Conservation (phyloP, 1,140 invertebrate genomes). For the Harpegnathos saltator region DNA sequence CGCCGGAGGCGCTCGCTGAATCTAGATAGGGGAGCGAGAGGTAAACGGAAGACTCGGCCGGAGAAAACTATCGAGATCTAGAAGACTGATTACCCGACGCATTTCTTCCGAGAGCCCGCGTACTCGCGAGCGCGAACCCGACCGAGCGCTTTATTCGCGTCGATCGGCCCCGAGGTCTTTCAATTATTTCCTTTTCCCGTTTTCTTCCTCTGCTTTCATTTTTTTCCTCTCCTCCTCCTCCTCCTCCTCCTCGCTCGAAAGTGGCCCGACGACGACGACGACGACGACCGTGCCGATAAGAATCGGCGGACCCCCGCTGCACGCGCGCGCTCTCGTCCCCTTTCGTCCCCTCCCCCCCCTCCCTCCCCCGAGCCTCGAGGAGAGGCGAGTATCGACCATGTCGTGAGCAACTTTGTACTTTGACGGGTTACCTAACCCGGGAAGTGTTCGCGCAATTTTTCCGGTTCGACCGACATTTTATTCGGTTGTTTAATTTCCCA, state of each 20-base stretch:
- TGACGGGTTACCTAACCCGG: not conserved
- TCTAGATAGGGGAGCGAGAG: slow-evolving; percentile 54
- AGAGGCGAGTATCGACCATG: not conserved
- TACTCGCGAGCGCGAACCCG: not conserved
- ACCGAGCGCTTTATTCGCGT: slow-evolving; percentile 50
- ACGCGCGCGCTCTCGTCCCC: slow-evolving; percentile 3
- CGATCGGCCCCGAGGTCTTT: slow-evolving; percentile 54
- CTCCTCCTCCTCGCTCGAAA: slow-evolving; percentile 21
- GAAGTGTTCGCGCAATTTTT: too few relatives aligned
- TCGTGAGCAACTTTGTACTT: not conserved
- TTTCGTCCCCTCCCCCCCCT: not conserved
- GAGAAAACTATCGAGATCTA: slow-evolving; percentile 63
- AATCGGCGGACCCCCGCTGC: slow-evolving; percentile 1
- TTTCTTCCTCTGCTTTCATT: not conserved
- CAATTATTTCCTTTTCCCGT: slow-evolving; percentile 45
- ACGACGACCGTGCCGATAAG: slow-evolving; percentile 29
- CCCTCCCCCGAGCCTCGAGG: not conserved
- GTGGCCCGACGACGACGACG: not conserved
- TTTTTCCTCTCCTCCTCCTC: not conserved
- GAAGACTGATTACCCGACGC: slow-evolving; percentile 59
- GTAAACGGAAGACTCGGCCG: slow-evolving; percentile 51
- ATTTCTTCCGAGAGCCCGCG: slow-evolving; percentile 47
- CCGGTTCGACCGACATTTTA: too few relatives aligned
- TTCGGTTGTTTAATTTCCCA: too few relatives aligned
- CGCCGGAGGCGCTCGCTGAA: slow-evolving; percentile 48